Conservation (phyloP, 2,113 vertebrate species). For the Leucosticte australis region DNA sequence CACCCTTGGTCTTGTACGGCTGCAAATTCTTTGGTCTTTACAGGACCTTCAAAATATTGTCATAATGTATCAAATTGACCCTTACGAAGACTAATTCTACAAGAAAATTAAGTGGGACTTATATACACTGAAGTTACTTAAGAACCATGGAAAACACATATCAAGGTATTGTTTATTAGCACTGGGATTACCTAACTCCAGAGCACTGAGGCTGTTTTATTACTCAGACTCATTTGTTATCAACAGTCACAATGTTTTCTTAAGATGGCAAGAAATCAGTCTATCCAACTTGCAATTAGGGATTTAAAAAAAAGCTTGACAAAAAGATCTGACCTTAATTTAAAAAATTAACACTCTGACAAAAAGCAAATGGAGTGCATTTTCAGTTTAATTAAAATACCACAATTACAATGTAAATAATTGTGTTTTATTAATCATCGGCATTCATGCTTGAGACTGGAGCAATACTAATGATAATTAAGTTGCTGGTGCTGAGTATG, state of each 20-base stretch:
- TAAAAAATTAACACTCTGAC: constrained; percentile 46
- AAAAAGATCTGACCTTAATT: constrained; percentile 53
- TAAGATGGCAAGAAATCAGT: constrained; percentile 41
- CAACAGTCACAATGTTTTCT: constrained; percentile 11
- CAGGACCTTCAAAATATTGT: neutral
- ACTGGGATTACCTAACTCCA: neutral
- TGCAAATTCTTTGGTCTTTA: neutral
- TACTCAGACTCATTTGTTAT: constrained; percentile 16
- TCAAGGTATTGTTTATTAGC: neutral
- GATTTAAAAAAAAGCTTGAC: neutral
- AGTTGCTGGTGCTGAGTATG: constrained; percentile 61
- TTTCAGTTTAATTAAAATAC: constrained; percentile 77
- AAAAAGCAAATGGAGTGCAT: constrained; percentile 34
- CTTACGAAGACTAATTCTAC: neutral
- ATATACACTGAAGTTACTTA: neutral
- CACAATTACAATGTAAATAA: constrained; percentile 77
- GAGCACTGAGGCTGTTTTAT: neutral
- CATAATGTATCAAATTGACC: neutral
- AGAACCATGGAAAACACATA: neutral
- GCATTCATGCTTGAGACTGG: constrained; percentile 75
- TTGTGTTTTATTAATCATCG: constrained; percentile 79
- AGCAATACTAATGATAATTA: constrained; percentile 76
- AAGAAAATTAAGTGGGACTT: neutral
- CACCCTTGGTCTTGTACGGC: neutral
- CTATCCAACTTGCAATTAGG: constrained; percentile 50